Evolutionary conservation across 2,797 vertebrate genomes (phyloP), one percentile per base, ranked within the genome.

Genomic region (Pseudopleuronectes americanus): DNA sequence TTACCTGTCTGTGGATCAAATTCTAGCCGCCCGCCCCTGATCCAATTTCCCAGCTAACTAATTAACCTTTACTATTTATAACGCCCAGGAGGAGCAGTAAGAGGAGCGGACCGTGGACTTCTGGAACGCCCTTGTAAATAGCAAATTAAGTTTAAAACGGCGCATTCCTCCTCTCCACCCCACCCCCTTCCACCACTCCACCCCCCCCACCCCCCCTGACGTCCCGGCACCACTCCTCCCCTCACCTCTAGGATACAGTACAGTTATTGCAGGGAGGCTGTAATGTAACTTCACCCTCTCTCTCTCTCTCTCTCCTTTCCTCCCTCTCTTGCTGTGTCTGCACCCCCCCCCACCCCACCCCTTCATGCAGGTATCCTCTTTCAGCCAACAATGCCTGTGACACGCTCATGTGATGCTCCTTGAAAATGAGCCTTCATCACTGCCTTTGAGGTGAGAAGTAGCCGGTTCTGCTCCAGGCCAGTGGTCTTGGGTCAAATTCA

Each of bases 21-120:
- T 98, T 95, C 94, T 92, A 90, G 90, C 93, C 89, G 93, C 93
- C 94, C 95, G 94, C 94, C 91, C 84, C 90, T 82, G 94, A 95
- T 99, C 96, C 76, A 90, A 93, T 99, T 96, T 96, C 97, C 89
- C 91, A 86, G 89, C 94, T 95, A 95, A 94, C 96, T 97, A 96
- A 97, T 96, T 95, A 97, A 96, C 95, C 94, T 94, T 93, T 95
- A 94, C 96, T 97, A 95, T 97, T 97, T 97, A 95, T 96, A 96
- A 93, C 87, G 79, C 87, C 86, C 81, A 59, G 85, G 73, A 59
- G 85, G 73, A 89, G 60, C 77, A 83, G 67, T 72, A 72, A 81
- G 86, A 45, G 43, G 43, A 84, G 51, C 64, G 80, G 61, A 77
- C 78, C 64, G 33, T 64, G 79, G 77, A 85, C 88, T 81, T 87